These are phyloP conservation scores for Aurelia sp. DNA, from an alignment of 30 jellyfish, hydroid and myxozoan species.

Conservation along the genomic window DNA sequence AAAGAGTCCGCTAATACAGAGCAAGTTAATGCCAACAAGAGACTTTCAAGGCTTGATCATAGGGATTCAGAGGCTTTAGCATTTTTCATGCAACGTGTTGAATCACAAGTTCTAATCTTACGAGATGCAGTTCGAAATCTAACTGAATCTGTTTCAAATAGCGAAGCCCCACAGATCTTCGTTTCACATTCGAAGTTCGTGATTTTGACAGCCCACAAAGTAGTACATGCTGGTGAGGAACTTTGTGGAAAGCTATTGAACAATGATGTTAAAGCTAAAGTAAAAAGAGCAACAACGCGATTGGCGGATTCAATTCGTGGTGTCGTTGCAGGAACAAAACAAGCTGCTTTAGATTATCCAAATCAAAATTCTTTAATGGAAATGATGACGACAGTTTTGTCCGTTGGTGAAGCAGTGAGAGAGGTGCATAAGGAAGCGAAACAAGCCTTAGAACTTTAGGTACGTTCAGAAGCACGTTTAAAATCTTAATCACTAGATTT, in stretches of 20 bases:
- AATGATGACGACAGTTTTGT: conserved; percentile 92
- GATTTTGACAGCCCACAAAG: conserved; percentile 97
- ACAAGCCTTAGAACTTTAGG: conserved; percentile 73
- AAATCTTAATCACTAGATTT: background rate
- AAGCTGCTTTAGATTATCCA: conserved; percentile 97
- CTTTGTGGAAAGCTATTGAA: conserved; percentile 70
- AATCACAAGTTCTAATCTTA: conserved; percentile 90
- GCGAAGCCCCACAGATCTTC: conserved; percentile 88
- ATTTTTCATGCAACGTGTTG: conserved; percentile 95
- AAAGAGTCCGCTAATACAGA: conserved; percentile 9
- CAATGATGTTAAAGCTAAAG: conserved; percentile 42
- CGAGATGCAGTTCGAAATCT: conserved; percentile 92
- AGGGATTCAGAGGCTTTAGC: conserved; percentile 92
- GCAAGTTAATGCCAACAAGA: conserved; percentile 2
- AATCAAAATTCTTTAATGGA: conserved; percentile 88
- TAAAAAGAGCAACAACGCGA: conserved; percentile 78
- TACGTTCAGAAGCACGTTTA: background rate
- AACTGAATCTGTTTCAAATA: conserved; percentile 95
- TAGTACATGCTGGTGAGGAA: conserved; percentile 97
- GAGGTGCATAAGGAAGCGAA: conserved; percentile 92
- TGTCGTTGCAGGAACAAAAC: conserved; percentile 96
- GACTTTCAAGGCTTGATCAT: conserved; percentile 88
- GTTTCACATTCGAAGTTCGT: conserved; percentile 97
- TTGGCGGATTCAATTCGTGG: conserved; percentile 97
- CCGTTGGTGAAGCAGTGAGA: conserved; percentile 96